Evolutionary conservation across 2,113 vertebrate species (phyloP).

Genomic region (Pteruthius melanotis): DNA sequence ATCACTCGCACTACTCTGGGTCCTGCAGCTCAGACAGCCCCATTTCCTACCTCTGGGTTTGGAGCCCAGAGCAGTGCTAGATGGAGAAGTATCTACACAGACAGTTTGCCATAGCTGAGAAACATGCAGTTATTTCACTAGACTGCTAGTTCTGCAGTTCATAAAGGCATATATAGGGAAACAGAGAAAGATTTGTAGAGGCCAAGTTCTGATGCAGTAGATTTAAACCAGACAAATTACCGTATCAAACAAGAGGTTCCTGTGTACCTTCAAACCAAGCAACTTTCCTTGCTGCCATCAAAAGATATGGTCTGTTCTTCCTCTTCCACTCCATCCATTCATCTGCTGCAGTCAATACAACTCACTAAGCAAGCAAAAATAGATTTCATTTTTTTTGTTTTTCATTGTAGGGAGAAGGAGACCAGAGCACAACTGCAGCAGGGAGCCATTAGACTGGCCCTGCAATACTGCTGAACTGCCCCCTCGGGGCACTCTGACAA

Average conservation of each 20-base stretch:
- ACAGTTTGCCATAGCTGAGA: background rate
- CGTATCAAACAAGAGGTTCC: background rate
- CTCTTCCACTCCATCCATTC: background rate
- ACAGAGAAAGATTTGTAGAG: background rate
- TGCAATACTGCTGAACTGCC: background rate
- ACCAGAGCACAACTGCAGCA: background rate
- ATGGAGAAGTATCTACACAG: background rate
- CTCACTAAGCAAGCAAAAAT: background rate
- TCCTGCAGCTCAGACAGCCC: background rate
- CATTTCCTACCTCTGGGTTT: background rate
- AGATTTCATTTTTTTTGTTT: background rate
- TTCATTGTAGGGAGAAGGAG: background rate
- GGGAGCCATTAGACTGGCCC: background rate
- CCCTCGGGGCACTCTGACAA: background rate
- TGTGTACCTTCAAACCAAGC: background rate
- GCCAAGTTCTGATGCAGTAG: background rate
- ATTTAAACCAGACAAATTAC: background rate
- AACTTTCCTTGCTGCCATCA: background rate
- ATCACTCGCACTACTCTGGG: accelerated
- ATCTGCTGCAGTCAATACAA: background rate
- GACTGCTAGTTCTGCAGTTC: background rate
- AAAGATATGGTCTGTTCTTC: background rate
- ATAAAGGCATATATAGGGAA: background rate
- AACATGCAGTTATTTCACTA: background rate
- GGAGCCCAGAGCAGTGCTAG: background rate